These are phyloP conservation scores for Epinephelus lanceolatus DNA, from an alignment of 2,113 vertebrate genomes.

Conservation along the genomic window DNA sequence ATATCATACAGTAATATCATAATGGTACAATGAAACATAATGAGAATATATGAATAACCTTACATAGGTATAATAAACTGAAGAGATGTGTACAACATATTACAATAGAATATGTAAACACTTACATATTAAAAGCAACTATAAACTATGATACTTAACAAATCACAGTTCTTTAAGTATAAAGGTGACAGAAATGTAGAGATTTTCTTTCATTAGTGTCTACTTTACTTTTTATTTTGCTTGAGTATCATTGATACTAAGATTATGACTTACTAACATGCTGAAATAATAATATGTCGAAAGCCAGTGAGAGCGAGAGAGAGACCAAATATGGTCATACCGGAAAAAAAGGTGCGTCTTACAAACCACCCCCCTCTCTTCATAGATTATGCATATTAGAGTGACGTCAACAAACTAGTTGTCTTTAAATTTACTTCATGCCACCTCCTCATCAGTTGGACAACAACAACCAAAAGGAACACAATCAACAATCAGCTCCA, in stretches of 20 bases:
- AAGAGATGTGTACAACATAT: neutral
- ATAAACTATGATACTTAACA: neutral
- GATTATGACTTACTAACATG: neutral
- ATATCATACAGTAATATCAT: neutral
- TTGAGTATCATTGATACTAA: neutral
- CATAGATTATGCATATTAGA: slow-evolving; percentile 24
- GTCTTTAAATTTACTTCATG: slow-evolving; percentile 54
- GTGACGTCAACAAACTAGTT: slow-evolving; percentile 60
- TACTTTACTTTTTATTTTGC: neutral
- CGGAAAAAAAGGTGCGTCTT: slow-evolving; percentile 50
- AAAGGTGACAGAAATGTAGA: neutral
- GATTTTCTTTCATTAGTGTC: neutral
- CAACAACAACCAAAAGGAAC: neutral
- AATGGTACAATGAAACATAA: neutral
- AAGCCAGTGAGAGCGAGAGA: neutral
- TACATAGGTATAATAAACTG: neutral
- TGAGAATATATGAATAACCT: neutral
- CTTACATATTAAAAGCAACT: neutral
- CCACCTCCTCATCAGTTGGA: neutral
- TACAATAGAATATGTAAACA: neutral
- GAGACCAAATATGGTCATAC: slow-evolving; percentile 75
- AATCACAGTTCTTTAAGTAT: neutral
- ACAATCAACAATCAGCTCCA: neutral
- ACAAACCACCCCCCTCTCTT: neutral
- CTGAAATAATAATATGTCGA: slow-evolving; percentile 7